These are phyloP conservation scores for Caerostris extrusa DNA, from an alignment of 1,140 invertebrate species.

Conservation along the genomic window DNA sequence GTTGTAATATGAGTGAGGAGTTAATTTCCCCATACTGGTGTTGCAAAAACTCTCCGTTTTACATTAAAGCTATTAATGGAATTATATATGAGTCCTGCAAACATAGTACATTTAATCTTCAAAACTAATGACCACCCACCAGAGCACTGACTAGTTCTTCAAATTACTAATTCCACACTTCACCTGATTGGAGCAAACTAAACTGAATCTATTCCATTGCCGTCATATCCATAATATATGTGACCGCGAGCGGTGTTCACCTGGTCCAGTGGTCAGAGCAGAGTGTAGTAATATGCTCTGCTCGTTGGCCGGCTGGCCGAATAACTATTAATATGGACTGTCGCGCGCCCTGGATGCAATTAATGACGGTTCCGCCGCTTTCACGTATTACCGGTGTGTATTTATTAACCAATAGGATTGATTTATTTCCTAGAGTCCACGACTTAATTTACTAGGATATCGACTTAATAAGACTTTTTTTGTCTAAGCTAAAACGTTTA, in stretches of 20 bases:
- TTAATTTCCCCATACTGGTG: no score
- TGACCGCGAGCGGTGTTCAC: slow-evolving; percentile 10
- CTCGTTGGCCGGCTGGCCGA: not conserved
- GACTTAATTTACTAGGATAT: not conserved
- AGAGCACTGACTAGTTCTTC: not conserved
- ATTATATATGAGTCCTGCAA: no score
- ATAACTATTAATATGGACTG: slow-evolving; percentile 71
- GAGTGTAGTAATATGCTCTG: slow-evolving; percentile 45
- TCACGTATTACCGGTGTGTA: slow-evolving; percentile 9
- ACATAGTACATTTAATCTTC: no score
- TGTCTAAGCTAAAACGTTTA: no score
- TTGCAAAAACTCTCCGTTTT: no score
- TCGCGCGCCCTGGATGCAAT: slow-evolving; percentile 45
- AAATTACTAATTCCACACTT: not conserved
- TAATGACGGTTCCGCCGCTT: slow-evolving; percentile 60
- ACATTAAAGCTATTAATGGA: no score
- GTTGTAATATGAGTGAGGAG: no score
- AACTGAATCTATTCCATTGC: slow-evolving; percentile 1
- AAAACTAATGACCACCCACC: no score
- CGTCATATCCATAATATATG: slow-evolving; percentile 47
- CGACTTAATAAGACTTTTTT: no score
- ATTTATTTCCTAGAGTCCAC: slow-evolving; percentile 27
- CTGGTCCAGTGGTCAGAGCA: not conserved
- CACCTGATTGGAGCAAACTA: not conserved
- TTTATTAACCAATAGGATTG: slow-evolving; percentile 50